Evolutionary conservation across 2,797 vertebrate genomes (phyloP), one percentile per base, ranked within the genome.

Genomic region (Enoplosus armatus): DNA sequence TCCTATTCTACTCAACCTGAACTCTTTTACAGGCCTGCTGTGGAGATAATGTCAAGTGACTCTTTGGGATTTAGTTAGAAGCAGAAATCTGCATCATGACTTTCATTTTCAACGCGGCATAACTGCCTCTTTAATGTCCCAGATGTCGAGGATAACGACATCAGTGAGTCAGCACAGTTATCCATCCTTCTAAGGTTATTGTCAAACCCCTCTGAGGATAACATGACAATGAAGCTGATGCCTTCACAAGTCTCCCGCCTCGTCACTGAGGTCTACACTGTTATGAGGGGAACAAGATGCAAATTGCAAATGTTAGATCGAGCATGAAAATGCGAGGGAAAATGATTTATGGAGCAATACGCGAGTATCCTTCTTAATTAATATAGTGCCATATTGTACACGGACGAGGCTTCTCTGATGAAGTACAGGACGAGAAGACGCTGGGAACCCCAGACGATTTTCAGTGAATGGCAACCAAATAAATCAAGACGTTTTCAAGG

Each of bases 261-360:
- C 61, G 76, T 79, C 76, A 22, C 64, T 56, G 68, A 85, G 79
- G 58, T 84, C 59, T 69, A 50, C 71, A 50, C 61, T 43, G 60
- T 78, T 85, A 86, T 86, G 82, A 89, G 71, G 53, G 74, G 80
- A 92, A 93, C 85, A 89, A 79, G 82, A 91, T 79, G 80, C 79
- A 90, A 86, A 93, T 90, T 89, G 63, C 50, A 68, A n/a, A 47
- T 67, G 83, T 88, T 76, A 85, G 56, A 83, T 77, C 79, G 56
- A 89, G 79, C 89, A 85, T 91, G 83, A 85, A 90, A 85, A 79
- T 65, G 53, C 55, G 54, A 74, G 65, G 16, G 48, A 61, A 83
- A 85, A 85, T 92, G 90, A 92, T 92, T 92, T 89, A 91, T 91
- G 89, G 73, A 85, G 75, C 85, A 87, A 87, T 88, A 85, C 82